These are phyloP conservation scores for Heliothis peltigera DNA, from an alignment of 2,888 invertebrate genomes.

Conservation along the genomic window DNA sequence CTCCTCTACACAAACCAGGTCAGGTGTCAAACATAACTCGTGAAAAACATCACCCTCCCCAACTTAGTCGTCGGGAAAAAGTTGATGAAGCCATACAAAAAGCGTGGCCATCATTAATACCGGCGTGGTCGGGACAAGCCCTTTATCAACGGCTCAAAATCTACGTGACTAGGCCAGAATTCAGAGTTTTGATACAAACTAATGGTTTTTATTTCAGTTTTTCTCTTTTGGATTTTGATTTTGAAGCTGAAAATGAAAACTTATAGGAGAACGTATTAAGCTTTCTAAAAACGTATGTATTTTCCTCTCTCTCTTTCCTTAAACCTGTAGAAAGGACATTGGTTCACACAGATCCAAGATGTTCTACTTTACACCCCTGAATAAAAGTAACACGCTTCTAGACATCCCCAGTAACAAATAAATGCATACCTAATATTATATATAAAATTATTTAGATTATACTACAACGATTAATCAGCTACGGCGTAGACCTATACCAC, in stretches of 20 bases:
- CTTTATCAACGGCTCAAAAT: constrained; percentile 71
- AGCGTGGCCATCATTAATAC: constrained; percentile 74
- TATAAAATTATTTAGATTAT: background rate
- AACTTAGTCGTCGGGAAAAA: constrained; percentile 63
- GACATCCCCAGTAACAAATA: too few relatives aligned
- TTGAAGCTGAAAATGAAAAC: too few relatives aligned
- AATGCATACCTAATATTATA: too few relatives aligned
- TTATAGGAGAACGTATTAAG: too few relatives aligned
- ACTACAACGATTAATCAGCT: background rate
- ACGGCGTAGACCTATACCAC: constrained; percentile 5
- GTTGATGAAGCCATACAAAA: constrained; percentile 68
- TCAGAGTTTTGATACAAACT: constrained; percentile 33
- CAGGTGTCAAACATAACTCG: constrained; percentile 44
- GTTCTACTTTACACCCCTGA: too few relatives aligned
- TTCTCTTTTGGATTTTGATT: too few relatives aligned
- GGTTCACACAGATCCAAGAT: too few relatives aligned
- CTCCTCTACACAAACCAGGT: constrained; percentile 52
- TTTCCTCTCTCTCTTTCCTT: too few relatives aligned
- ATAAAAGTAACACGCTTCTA: too few relatives aligned
- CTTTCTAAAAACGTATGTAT: too few relatives aligned
- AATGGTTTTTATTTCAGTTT: background rate
- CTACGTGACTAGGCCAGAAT: constrained; percentile 62
- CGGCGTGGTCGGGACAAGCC: constrained; percentile 70
- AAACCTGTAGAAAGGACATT: too few relatives aligned
- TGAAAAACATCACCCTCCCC: constrained; percentile 42